These are phyloP conservation scores for Hephaestus fuliginosus DNA, from an alignment of 2,797 vertebrate species.

Conservation along the genomic window DNA sequence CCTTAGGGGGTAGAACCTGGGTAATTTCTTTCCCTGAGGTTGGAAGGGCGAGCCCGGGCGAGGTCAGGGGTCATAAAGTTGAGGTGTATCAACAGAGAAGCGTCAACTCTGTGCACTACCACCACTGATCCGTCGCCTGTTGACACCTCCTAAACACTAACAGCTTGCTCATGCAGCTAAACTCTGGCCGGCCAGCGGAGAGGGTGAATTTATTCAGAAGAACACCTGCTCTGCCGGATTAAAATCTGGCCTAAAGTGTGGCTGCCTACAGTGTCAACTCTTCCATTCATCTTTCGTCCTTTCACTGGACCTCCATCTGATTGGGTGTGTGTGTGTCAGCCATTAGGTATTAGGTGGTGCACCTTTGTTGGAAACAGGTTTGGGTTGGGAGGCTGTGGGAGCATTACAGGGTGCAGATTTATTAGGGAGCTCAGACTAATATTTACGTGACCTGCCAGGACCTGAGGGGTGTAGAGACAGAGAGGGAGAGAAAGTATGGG, in stretches of 20 bases:
- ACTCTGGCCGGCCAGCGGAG: constrained; percentile 34
- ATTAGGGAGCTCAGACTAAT: constrained; percentile 76
- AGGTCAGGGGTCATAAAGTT: constrained; percentile 72
- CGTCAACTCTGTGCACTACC: constrained; percentile 49
- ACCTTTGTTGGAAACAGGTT: constrained; percentile 51
- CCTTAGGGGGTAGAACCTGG: constrained; percentile 52
- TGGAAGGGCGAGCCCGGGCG: constrained; percentile 13
- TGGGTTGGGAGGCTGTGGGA: constrained; percentile 43
- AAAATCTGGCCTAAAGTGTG: constrained; percentile 49
- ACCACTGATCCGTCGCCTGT: constrained; percentile 51
- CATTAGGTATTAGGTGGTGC: constrained; percentile 47
- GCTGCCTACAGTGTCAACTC: constrained; percentile 52
- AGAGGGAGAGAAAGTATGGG: constrained; percentile 46
- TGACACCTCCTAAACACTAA: constrained; percentile 68
- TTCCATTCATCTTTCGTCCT: constrained; percentile 48
- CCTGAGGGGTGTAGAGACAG: constrained; percentile 46
- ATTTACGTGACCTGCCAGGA: constrained; percentile 75
- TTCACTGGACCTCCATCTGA: constrained; percentile 24
- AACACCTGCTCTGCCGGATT: constrained; percentile 70
- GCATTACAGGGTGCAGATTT: constrained; percentile 71
- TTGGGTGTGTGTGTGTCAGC: constrained; percentile 20
- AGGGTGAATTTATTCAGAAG: constrained; percentile 45
- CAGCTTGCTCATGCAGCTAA: constrained; percentile 47
- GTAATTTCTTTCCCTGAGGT: constrained; percentile 26
- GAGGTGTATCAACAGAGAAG: constrained; percentile 61